phyloP scores from a whole-genome alignment of 2,797 vertebrate species.

The Tinamus major region DNA sequence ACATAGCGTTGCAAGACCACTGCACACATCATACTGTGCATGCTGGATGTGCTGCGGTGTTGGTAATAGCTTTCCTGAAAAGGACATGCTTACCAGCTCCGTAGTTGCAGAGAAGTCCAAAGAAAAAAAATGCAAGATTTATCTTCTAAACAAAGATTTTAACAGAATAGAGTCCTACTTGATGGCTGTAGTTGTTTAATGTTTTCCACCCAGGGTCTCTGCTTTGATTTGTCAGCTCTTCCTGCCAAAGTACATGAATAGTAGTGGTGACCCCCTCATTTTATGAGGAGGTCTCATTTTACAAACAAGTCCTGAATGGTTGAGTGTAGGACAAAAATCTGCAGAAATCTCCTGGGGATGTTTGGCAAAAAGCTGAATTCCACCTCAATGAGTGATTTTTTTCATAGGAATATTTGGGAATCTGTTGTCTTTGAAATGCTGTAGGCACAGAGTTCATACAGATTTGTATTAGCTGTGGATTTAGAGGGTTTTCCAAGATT shows the following conservation, averaged over 20 bases:
- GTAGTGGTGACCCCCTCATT: not conserved
- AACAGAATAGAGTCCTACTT: not conserved
- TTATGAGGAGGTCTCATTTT: not conserved
- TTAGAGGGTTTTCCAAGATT: not conserved
- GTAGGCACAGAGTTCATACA: not conserved
- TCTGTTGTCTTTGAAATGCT: not conserved
- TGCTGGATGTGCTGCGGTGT: not conserved
- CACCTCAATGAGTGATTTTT: not conserved
- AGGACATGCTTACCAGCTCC: not conserved
- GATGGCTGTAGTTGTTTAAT: too few relatives aligned
- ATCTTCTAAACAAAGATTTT: not conserved
- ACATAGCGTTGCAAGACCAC: not conserved
- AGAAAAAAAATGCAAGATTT: not conserved
- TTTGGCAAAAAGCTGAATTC: not conserved
- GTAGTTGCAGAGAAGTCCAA: not conserved
- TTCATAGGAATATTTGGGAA: not conserved
- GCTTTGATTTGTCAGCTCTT: not conserved
- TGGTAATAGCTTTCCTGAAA: not conserved
- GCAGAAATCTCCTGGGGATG: not conserved
- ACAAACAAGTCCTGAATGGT: not conserved
- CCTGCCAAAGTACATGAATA: fast-evolving
- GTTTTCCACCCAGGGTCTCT: not conserved
- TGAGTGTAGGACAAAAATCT: not conserved
- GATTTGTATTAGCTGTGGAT: fast-evolving
- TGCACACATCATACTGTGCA: not conserved